phyloP scores from a whole-genome alignment of 2,797 vertebrate species.

The Pipistrellus nathusii region DNA sequence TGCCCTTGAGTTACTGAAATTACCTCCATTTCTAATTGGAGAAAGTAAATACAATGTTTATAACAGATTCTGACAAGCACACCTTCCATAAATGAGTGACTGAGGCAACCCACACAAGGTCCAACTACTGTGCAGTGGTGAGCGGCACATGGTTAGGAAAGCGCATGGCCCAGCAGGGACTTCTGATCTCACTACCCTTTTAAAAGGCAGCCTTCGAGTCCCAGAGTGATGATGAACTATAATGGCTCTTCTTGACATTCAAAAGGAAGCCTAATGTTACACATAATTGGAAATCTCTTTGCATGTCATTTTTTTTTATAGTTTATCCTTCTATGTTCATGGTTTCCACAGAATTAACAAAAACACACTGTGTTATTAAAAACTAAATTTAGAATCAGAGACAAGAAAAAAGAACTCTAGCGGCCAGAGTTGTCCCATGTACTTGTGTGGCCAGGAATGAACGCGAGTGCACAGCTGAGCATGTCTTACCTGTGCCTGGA shows the following conservation, averaged over 20 bases:
- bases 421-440: neutral
- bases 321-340: neutral
- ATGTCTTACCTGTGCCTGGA: slow-evolving; percentile 96
- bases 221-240: neutral
- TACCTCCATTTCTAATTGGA: slow-evolving; percentile 18
- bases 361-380: neutral
- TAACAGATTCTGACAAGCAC: neutral
- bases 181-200: neutral
- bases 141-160: neutral
- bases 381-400: slow-evolving; percentile 22
- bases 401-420: neutral
- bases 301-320: neutral
- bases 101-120: neutral
- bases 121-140: neutral
- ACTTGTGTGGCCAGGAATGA: neutral
- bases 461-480: neutral
- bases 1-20: neutral
- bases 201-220: neutral
- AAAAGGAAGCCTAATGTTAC: slow-evolving; percentile 4
- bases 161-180: neutral
- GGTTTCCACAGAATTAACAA: neutral
- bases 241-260: neutral
- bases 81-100: neutral
- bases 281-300: slow-evolving; percentile 10
- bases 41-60: neutral